Evolutionary conservation across 2,797 vertebrate species (phyloP).

Genomic region (Euthynnus affinis): DNA sequence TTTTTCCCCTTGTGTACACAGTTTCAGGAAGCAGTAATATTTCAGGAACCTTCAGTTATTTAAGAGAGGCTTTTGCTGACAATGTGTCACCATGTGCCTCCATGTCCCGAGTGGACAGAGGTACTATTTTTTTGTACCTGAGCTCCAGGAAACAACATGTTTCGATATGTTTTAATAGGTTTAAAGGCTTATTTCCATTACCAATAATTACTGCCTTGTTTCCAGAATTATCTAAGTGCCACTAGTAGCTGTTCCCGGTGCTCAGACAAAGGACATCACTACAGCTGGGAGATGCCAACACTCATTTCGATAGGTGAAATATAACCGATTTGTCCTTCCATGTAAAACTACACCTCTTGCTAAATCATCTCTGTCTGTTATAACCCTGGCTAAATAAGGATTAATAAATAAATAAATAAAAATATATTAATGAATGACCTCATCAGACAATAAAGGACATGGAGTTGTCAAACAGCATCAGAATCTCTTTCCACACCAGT

Average conservation of each 20-base stretch:
- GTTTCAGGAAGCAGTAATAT: slow-evolving; percentile 23
- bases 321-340: neutral
- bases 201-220: neutral
- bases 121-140: slow-evolving; percentile 41
- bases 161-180: slow-evolving; percentile 21
- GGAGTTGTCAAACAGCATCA: slow-evolving; percentile 25
- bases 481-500: neutral
- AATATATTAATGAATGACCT: neutral
- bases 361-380: neutral
- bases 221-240: slow-evolving; percentile 14
- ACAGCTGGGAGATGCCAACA: neutral
- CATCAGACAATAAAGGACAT: neutral
- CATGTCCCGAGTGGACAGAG: slow-evolving; percentile 31
- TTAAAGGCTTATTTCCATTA: slow-evolving; percentile 14
- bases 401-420: neutral
- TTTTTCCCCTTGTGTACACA: slow-evolving; percentile 25
- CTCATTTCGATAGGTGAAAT: neutral
- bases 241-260: slow-evolving; percentile 8
- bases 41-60: slow-evolving; percentile 31
- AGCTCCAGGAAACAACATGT: slow-evolving; percentile 24
- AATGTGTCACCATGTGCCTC: slow-evolving; percentile 41
- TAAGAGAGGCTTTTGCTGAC: slow-evolving; percentile 55
- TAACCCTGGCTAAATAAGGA: neutral
- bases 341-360: neutral
- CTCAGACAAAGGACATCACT: slow-evolving; percentile 3